These are phyloP conservation scores for Caenorhabditis latens DNA, from an alignment of 1,140 invertebrate species.

Conservation along the genomic window DNA sequence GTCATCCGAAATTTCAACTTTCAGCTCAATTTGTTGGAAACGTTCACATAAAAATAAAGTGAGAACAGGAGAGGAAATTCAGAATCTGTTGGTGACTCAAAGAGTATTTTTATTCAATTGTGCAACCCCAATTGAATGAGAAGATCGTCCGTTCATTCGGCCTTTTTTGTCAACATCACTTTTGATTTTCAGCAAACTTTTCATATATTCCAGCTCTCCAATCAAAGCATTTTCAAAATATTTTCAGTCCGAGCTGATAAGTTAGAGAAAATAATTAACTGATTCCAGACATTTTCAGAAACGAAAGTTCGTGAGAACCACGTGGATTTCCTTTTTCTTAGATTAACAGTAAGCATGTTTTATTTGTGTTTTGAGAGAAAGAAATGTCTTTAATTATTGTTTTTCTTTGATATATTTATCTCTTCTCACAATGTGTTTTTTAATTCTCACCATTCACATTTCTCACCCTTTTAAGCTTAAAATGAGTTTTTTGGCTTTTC, in stretches of 20 bases:
- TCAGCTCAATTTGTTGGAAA: neutral
- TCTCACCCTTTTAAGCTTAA: neutral
- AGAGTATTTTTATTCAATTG: neutral
- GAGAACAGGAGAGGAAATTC: too few species aligned
- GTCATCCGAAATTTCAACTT: neutral
- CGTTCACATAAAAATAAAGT: neutral
- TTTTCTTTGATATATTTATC: neutral
- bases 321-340: too few species aligned
- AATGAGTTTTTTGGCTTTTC: neutral
- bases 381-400: neutral
- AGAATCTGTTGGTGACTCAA: neutral
- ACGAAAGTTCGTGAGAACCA: too few species aligned
- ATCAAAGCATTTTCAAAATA: too few species aligned
- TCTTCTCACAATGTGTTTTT: neutral
- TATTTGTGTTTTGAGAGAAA: too few species aligned
- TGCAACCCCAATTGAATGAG: neutral
- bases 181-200: neutral
- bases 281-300: too few species aligned
- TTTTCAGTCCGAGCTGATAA: too few species aligned
- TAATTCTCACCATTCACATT: neutral
- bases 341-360: too few species aligned
- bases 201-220: neutral
- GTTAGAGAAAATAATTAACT: too few species aligned
- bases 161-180: neutral
- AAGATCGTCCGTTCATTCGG: neutral